Conservation (phyloP, 64 coral and sea anemone species). For the Montipora foliosa region DNA sequence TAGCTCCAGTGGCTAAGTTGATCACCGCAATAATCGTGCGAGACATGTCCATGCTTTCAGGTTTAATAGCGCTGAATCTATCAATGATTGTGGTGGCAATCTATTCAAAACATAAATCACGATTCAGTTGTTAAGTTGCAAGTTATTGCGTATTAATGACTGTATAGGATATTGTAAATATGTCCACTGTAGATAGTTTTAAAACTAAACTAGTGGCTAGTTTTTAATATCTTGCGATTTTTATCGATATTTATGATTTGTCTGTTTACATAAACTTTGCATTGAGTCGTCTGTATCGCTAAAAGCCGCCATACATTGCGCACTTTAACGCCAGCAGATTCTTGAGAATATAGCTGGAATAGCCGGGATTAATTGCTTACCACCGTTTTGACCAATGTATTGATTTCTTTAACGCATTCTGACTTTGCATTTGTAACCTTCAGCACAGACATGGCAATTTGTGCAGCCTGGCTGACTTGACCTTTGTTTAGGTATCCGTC, state of each 20-base stretch:
- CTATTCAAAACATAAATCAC: background rate
- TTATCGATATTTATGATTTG: background rate
- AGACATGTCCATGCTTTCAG: constrained; percentile 31
- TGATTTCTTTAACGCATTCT: background rate
- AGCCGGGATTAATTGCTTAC: background rate
- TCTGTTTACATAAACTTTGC: background rate
- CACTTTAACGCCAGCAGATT: background rate
- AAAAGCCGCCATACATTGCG: background rate
- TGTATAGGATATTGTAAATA: background rate
- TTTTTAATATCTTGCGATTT: background rate
- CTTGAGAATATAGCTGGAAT: background rate
- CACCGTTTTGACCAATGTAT: background rate
- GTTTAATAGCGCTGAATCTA: constrained; percentile 1
- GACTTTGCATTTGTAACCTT: background rate
- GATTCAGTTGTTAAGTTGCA: background rate
- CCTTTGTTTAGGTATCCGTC: constrained; percentile 11
- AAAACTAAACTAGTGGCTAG: background rate
- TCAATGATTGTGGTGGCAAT: background rate
- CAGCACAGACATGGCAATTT: constrained; percentile 1
- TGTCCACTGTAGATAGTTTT: background rate
- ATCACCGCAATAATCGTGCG: constrained; percentile 20
- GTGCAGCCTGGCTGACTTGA: constrained; percentile 3
- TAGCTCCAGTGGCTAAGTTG: background rate
- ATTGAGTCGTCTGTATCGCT: background rate
- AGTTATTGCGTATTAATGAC: background rate